Conservation (phyloP, 2,888 invertebrate species). For the Scaeva pyrastri region DNA sequence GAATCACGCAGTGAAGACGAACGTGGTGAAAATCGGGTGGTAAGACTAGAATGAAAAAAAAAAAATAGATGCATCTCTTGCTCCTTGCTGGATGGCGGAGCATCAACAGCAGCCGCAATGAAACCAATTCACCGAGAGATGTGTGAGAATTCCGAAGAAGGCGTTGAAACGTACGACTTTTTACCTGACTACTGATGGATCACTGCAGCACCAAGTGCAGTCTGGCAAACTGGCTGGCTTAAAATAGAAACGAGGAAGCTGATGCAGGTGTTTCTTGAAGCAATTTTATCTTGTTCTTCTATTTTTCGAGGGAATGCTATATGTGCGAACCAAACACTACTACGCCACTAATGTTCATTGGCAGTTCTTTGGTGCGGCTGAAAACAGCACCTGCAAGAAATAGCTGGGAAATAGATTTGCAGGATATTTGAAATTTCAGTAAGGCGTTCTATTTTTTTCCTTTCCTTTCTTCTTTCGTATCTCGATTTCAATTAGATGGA, state of each 20-base stretch:
- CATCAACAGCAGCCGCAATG: constrained; percentile 40
- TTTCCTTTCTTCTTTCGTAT: constrained; percentile 1
- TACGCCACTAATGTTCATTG: constrained; percentile 59
- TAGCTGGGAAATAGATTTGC: constrained; percentile 31
- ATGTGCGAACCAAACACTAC: constrained; percentile 34
- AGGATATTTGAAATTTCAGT: constrained; percentile 73
- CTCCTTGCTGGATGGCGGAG: neutral
- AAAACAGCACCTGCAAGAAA: constrained; percentile 38
- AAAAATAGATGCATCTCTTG: constrained; percentile 19
- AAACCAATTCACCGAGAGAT: constrained; percentile 64
- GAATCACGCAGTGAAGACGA: constrained; percentile 66
- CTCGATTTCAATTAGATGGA: constrained; percentile 68
- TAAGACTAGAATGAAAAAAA: constrained; percentile 30
- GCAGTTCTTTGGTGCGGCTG: constrained; percentile 40
- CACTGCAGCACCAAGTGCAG: constrained; percentile 44
- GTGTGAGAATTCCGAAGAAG: constrained; percentile 53
- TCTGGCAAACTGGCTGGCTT: constrained; percentile 33
- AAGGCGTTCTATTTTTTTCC: constrained; percentile 23
- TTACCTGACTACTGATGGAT: constrained; percentile 70
- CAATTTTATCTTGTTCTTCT: constrained; percentile 56
- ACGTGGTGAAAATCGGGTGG: constrained; percentile 67
- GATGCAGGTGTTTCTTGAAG: constrained; percentile 70
- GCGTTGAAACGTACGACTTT: constrained; percentile 69
- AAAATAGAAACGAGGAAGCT: constrained; percentile 52
- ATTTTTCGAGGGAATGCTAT: constrained; percentile 28